Conservation (phyloP, 2,113 vertebrate species). For the Himantopus leucocephalus region DNA sequence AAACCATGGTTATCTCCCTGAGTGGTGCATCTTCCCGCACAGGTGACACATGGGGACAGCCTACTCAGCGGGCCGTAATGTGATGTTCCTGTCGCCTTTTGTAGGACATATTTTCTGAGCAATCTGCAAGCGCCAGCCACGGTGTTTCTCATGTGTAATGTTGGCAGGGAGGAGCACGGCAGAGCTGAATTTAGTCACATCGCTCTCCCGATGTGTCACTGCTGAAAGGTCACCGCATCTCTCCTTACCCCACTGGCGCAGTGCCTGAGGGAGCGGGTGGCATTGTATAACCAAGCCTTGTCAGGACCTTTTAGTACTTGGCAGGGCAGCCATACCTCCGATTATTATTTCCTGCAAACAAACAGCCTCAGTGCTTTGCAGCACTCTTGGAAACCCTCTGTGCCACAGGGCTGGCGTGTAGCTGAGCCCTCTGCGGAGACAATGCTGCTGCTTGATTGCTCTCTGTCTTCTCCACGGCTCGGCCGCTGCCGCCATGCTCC, state of each 20-base stretch:
- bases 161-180: background rate
- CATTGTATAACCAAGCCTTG: background rate
- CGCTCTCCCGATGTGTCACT: background rate
- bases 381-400: background rate
- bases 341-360: background rate
- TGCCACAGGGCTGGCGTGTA: accelerated
- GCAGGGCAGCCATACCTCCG: background rate
- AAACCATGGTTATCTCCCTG: background rate
- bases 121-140: background rate
- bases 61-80: accelerated
- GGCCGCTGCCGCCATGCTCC: accelerated
- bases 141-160: background rate
- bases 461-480: accelerated
- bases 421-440: accelerated
- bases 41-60: background rate
- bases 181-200: background rate
- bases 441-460: background rate
- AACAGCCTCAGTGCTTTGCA: background rate
- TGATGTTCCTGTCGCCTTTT: background rate
- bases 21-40: accelerated
- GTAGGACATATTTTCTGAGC: background rate
- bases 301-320: background rate
- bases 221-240: background rate
- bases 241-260: background rate
- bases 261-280: background rate